Evolutionary conservation across 2,113 vertebrate species (phyloP).

Genomic region (Propithecus coquereli): DNA sequence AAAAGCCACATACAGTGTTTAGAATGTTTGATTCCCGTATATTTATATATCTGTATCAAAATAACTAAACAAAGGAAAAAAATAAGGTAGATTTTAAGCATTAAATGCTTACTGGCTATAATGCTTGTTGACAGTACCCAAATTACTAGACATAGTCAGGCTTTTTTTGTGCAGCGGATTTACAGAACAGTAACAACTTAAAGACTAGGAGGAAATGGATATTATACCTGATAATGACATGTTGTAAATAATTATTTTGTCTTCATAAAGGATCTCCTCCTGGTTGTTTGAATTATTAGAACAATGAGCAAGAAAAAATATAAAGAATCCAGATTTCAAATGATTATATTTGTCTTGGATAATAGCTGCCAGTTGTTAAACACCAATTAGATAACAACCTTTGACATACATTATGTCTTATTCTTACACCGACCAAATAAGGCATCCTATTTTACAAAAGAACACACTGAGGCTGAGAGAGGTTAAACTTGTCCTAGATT

Average conservation of each 20-base stretch:
- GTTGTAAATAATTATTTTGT: neutral
- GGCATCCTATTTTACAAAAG: neutral
- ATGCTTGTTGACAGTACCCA: neutral
- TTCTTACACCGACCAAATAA: neutral
- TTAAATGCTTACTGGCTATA: neutral
- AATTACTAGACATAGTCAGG: neutral
- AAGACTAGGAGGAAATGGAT: neutral
- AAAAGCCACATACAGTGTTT: neutral
- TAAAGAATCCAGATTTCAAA: neutral
- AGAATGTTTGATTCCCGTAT: neutral
- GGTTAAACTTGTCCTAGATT: neutral
- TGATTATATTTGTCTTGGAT: neutral
- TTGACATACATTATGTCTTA: neutral
- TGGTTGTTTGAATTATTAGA: conserved; percentile 31
- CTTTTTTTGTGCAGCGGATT: neutral
- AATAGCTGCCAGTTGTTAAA: neutral
- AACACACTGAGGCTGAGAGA: neutral
- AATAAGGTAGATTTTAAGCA: neutral
- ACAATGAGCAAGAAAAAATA: conserved; percentile 17
- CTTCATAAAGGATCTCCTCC: neutral
- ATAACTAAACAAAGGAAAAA: neutral
- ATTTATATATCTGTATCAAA: neutral
- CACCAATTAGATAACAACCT: neutral
- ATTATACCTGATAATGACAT: neutral
- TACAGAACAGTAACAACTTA: neutral